Evolutionary conservation across 2,113 vertebrate species (phyloP), one percentile per base, ranked within the genome.

Genomic region (Siniperca knerii): DNA sequence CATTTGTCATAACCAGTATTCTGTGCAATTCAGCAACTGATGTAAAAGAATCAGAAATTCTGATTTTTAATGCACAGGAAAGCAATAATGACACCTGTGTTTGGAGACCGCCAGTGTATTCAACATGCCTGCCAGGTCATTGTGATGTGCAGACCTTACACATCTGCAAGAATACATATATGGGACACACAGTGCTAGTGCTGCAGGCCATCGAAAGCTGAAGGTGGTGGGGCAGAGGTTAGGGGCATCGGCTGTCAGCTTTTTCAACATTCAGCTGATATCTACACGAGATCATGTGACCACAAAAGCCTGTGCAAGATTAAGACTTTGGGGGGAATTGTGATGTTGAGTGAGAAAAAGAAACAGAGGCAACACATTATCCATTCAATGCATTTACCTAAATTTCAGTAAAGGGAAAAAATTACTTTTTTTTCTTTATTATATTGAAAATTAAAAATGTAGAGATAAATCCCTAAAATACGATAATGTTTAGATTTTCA

Each of bases 131-230:
- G 57, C n/a, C 46, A 77, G 81, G 74, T 42, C 33, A 61, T 3
- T 75, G 66, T 46, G 23, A 46, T 50, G 69, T 75, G 48, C n/a
- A 73, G 70, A 64, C 46, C 40, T 61, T 65, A 62, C 68, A 77
- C 62, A 75, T 82, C 48, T 79, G 70, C 57, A 82, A 55, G 42
- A 85, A 52, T 50, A 79, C 80, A 75, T 61, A 79, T 75, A 77
- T 70, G 20, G 52, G 60, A 75, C 58, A 55, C 67, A 40, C 60
- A 48, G 66, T 21, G 10, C 44, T 21, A 3, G 70, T 40, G 69
- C 83, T 74, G 54, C 52, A 75, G 77, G 79, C 62, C 46, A 65
- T 35, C 18, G 35, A 57, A 79, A 72, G 67, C 42, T 75, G 75
- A 72, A 54, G 71, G 68, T 74, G 69, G 3, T 48, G 72, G 29